Conservation (phyloP, 2,797 vertebrate species). For the Glyptemys insculpta region DNA sequence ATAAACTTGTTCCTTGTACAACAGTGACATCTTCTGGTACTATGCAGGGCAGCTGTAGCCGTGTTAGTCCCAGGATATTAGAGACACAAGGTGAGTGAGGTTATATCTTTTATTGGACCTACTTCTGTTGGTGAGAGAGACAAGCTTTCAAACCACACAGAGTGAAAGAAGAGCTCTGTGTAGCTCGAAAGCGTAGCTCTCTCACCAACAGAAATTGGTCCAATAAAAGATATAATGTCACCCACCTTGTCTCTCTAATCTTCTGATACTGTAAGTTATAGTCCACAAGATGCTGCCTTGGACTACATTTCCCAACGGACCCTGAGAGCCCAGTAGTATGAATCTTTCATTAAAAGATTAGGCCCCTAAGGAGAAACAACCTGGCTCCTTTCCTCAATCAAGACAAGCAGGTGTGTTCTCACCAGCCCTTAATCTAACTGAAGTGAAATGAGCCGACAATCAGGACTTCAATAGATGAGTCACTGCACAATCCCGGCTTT, state of each 20-base stretch:
- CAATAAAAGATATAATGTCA: background rate
- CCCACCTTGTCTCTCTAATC: background rate
- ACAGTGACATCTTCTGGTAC: background rate
- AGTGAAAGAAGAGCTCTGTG: background rate
- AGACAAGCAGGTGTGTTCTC: background rate
- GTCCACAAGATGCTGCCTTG: accelerated
- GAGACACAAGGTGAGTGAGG: background rate
- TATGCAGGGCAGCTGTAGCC: background rate
- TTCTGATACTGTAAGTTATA: accelerated
- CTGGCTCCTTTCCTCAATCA: accelerated
- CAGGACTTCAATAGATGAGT: background rate
- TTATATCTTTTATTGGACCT: background rate
- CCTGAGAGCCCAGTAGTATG: accelerated
- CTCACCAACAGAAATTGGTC: background rate
- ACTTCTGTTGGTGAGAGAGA: background rate
- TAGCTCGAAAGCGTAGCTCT: background rate
- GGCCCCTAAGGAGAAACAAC: accelerated
- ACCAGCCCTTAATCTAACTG: background rate
- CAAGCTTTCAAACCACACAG: background rate
- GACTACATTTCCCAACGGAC: accelerated
- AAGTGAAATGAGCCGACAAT: background rate
- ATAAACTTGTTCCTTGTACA: background rate
- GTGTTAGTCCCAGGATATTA: background rate
- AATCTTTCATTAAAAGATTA: accelerated
- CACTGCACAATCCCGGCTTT: background rate